Percentiles rank a stretch among this genome's conserved stretches.
These are phyloP conservation scores for Phylloscopus trochilus DNA, from an alignment of 2,113 vertebrate species.

Conservation along the genomic window DNA sequence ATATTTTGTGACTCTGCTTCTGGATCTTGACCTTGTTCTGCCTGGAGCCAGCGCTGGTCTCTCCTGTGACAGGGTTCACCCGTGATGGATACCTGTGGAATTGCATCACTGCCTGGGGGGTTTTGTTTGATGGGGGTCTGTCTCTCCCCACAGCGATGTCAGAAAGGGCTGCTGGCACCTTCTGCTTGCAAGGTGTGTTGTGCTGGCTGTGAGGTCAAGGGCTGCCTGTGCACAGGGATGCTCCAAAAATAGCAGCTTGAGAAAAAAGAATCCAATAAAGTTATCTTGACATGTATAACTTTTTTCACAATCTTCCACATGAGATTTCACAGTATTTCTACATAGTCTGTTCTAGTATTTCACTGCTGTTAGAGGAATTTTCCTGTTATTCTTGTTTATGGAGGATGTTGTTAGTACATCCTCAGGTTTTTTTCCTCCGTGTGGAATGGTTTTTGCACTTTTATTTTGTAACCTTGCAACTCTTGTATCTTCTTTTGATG, in stretches of 20 bases:
- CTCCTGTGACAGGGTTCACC: neutral
- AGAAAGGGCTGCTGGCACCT: neutral
- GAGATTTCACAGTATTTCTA: neutral
- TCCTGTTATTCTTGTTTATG: neutral
- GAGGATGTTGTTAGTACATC: neutral
- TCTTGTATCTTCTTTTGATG: accelerated
- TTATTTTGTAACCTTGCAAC: neutral
- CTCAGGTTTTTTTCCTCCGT: neutral
- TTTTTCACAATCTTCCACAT: neutral
- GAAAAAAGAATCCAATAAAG: neutral
- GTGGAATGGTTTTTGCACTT: neutral
- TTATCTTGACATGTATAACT: neutral
- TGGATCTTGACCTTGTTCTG: neutral
- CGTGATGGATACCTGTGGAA: accelerated
- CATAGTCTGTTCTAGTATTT: neutral
- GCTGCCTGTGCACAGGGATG: neutral
- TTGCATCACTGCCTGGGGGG: accelerated
- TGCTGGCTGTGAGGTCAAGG: neutral
- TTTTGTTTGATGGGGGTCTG: accelerated
- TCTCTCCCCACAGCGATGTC: accelerated
- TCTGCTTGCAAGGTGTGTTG: neutral
- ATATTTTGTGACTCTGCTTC: neutral
- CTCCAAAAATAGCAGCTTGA: neutral
- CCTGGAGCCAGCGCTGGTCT: neutral
- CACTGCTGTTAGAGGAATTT: neutral